Base-by-base conservation (phyloP, 23 tunicate species). In the Halocynthia roretzi region DNA sequence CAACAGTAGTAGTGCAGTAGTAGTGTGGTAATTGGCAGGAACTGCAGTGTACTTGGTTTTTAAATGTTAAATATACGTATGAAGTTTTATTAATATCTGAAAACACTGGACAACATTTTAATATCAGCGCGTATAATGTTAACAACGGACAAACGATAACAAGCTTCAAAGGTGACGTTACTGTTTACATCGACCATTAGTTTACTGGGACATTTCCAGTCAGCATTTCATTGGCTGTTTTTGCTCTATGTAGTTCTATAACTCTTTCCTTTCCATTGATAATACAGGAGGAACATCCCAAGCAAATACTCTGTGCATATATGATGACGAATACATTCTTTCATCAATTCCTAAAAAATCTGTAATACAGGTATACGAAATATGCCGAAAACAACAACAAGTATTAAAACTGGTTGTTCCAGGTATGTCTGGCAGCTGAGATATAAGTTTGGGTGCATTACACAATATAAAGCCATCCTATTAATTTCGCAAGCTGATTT, bases 311-410 rank as follows among this genome's bases (percentile, higher is more conserved):
- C 22, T 88, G 17, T 83, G 95, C 71, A 20, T 22, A 12, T 14
- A 77, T 40, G 72, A 68, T 11, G 56, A 78, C 44, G 87, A 88
- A 11, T 78, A 83, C 51, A 67, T 88, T 48, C 7, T 88, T 20
- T 78, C 83, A 76, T 80, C 95, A 0, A 44, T 83, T 61, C 87
- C 95, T 5, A 88, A 83, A 6, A 88, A 88, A 73, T 62, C 95
- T 6, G 65, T 88, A 9, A 58, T 88, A 0, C 80, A 88, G 58
- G 87, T 72, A 6, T 88, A 76, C 80, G 95, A 83, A 56, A 17
- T 88, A 19, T 83, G 22, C 44, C 61, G 87, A 78, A 85, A 64
- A 40, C 60, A 70, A 2, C 95, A 88, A 52, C 84, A 78, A n/a
- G 18, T 84, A 14, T 61, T 60, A 12, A 88, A 88, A 50, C 51